Evolutionary conservation across 2,113 vertebrate genomes (phyloP).

Genomic region (Alethe castanea): DNA sequence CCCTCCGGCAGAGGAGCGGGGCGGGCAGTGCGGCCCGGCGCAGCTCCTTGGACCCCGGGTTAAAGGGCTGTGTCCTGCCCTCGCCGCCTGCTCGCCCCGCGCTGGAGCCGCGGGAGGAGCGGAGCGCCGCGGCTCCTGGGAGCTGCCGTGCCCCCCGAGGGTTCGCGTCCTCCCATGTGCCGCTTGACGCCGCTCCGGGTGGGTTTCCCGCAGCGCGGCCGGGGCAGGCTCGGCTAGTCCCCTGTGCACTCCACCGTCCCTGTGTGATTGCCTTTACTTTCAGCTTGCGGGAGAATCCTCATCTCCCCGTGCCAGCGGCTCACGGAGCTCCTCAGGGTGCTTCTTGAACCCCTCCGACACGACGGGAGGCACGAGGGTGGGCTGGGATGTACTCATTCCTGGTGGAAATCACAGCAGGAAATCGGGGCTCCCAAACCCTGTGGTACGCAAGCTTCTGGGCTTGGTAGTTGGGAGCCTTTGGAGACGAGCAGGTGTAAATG

Average conservation of each 20-base stretch:
- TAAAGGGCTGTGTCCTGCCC: not conserved
- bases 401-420: not conserved
- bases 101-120: not conserved
- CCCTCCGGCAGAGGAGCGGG: not conserved
- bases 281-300: not conserved
- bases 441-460: accelerated
- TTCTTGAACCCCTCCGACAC: not conserved
- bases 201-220: not conserved
- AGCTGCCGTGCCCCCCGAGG: not conserved
- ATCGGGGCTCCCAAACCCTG: not conserved
- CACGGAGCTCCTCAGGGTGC: not conserved
- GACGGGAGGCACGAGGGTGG: not conserved
- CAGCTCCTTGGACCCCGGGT: not conserved
- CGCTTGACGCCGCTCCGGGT: not conserved
- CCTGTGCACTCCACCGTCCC: not conserved
- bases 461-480: not conserved
- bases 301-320: no score
- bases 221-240: not conserved
- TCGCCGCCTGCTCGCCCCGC: not conserved
- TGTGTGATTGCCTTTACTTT: not conserved
- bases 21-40: not conserved
- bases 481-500: not conserved
- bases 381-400: not conserved
- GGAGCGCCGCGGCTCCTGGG: not conserved
- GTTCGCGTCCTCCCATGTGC: not conserved